These are phyloP conservation scores for Mesembrinibis cayennensis DNA, from an alignment of 2,113 vertebrate genomes.

Conservation along the genomic window DNA sequence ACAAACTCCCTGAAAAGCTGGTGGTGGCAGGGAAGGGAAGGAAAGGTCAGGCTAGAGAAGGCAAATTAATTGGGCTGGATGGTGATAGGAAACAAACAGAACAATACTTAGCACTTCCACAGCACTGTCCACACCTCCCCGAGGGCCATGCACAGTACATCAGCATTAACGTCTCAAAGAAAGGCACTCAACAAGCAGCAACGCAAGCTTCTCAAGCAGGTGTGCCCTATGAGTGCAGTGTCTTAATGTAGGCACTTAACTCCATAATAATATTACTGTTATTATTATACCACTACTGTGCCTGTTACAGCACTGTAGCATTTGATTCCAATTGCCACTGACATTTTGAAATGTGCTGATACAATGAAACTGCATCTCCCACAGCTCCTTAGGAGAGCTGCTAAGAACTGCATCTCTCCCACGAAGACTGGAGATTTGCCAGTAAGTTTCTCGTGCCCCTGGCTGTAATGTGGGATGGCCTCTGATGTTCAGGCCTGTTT, in stretches of 20 bases:
- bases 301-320: not conserved
- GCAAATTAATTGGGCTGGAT: not conserved
- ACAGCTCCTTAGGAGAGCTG: not conserved
- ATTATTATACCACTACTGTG: not conserved
- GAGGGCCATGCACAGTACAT: not conserved
- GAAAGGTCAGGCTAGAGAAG: not conserved
- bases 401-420: not conserved
- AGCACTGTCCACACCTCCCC: not conserved
- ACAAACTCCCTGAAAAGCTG: not conserved
- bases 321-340: slow-evolving; percentile 9
- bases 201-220: not conserved
- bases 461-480: not conserved
- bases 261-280: not conserved
- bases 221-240: not conserved
- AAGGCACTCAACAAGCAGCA: not conserved
- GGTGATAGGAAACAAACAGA: not conserved
- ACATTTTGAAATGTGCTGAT: slow-evolving; percentile 31
- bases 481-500: not conserved
- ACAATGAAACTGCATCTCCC: not conserved
- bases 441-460: not conserved
- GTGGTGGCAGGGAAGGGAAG: not conserved
- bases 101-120: not conserved
- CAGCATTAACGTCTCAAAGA: not conserved
- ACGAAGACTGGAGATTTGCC: not conserved
- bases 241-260: slow-evolving; percentile 9